A percentile compares a stretch with the other conserved stretches of the same genome.
Conservation (phyloP, 2,797 vertebrate species). For the Cynodonichthys magdalenae region DNA sequence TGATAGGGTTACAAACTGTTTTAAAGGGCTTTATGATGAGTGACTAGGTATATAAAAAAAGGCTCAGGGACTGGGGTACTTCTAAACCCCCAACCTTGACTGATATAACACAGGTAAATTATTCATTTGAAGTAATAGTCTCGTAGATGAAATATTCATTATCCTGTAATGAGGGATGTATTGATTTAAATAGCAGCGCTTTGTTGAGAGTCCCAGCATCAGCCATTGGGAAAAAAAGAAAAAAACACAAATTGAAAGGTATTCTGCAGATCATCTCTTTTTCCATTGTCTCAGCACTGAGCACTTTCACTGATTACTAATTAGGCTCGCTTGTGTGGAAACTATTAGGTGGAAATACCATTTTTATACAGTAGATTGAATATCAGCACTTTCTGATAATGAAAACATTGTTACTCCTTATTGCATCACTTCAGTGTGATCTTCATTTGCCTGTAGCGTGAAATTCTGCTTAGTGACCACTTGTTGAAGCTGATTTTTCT, state of each 20-base stretch:
- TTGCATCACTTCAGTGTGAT: constrained; percentile 69
- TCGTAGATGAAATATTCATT: constrained; percentile 81
- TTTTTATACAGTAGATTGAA: constrained; percentile 49
- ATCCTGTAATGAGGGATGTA: constrained; percentile 79
- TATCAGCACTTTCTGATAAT: constrained; percentile 58
- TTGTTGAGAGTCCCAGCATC: constrained; percentile 61
- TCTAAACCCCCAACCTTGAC: constrained; percentile 68
- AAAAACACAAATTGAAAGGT: constrained; percentile 49
- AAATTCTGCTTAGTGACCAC: constrained; percentile 54
- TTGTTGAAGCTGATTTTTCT: constrained; percentile 33
- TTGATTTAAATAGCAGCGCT: constrained; percentile 81
- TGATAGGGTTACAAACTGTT: constrained; percentile 46
- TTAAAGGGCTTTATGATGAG: constrained; percentile 68
- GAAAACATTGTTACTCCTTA: constrained; percentile 61
- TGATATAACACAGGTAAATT: constrained; percentile 80
- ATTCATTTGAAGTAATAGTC: constrained; percentile 83
- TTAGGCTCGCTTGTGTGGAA: constrained; percentile 54
- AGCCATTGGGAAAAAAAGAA: constrained; percentile 4
- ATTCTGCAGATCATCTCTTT: constrained; percentile 53
- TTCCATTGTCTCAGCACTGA: constrained; percentile 63
- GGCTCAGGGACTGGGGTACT: constrained; percentile 66
- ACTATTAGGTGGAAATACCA: constrained; percentile 45
- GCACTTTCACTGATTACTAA: constrained; percentile 67
- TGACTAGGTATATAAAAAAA: constrained; percentile 70
- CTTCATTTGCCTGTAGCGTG: constrained; percentile 46